phyloP scores from a whole-genome alignment of 2,797 vertebrate species.

The Gobio occitaniae region DNA sequence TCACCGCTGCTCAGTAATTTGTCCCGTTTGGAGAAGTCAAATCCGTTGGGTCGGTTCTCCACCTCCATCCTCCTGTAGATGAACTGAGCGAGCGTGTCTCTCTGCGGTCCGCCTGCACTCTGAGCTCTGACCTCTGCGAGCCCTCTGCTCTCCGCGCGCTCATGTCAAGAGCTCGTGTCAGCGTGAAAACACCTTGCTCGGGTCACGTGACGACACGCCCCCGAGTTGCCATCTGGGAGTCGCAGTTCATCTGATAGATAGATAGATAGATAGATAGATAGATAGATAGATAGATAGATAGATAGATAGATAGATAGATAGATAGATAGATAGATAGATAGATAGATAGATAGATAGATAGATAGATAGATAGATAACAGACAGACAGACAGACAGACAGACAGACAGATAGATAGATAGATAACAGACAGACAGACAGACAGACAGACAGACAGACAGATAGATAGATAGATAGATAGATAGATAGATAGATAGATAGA shows the following conservation, averaged over 20 bases:
- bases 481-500: too few relatives aligned
- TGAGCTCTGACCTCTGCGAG: conserved; percentile 42
- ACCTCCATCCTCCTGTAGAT: conserved; percentile 77
- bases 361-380: background rate
- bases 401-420: background rate
- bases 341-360: background rate
- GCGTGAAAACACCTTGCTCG: conserved; percentile 47
- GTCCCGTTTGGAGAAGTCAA: conserved; percentile 77
- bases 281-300: conserved; percentile 1
- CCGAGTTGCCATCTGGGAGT: conserved; percentile 4
- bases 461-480: too few relatives aligned
- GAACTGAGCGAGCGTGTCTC: conserved; percentile 23
- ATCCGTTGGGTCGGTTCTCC: conserved; percentile 78
- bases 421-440: too few relatives aligned
- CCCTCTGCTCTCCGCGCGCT: conserved; percentile 26
- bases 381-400: background rate
- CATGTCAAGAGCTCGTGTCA: conserved; percentile 24
- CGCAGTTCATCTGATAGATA: conserved; percentile 7
- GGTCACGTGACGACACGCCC: conserved; percentile 47
- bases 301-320: background rate
- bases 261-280: background rate
- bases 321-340: background rate
- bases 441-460: too few relatives aligned
- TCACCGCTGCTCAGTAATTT: conserved; percentile 75
- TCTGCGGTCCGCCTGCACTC: conserved; percentile 19